A percentile compares a stretch with the other conserved stretches of the same genome.
Evolutionary conservation across 1,140 invertebrate genomes (phyloP).

Genomic region (Listronotus oregonensis): DNA sequence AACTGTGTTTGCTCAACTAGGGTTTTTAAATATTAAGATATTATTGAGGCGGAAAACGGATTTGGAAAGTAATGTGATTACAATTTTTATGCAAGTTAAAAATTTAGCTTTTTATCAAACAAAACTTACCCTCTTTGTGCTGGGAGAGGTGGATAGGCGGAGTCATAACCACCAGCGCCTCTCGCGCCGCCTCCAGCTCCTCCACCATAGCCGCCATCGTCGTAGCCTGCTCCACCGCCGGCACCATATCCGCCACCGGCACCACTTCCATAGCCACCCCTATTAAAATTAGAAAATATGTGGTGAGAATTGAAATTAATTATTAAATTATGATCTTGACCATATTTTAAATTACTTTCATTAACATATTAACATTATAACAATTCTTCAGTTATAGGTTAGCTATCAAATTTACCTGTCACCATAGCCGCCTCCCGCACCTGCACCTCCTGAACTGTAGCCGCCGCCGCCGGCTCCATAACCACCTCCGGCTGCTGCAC

Average conservation of each 20-base stretch:
- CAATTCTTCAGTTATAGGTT: too few relatives aligned
- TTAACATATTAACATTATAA: too few relatives aligned
- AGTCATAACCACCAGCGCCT: conserved; percentile 45
- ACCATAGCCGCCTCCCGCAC: conserved; percentile 35
- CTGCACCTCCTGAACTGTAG: conserved; percentile 21
- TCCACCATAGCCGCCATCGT: conserved; percentile 42
- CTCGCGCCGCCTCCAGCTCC: conserved; percentile 24
- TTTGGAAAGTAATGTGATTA: too few relatives aligned
- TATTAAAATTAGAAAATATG: not conserved
- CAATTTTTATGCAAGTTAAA: too few relatives aligned
- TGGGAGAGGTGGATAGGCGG: conserved; percentile 52
- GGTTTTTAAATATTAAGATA: too few relatives aligned
- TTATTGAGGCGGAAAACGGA: too few relatives aligned
- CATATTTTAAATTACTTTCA: too few relatives aligned
- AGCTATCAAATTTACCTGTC: conserved; percentile 23
- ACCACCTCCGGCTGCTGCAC: conserved; percentile 15
- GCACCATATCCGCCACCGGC: conserved; percentile 22
- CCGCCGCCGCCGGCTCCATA: conserved; percentile 22
- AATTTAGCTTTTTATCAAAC: not conserved
- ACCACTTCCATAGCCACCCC: conserved; percentile 28
- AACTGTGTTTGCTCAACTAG: too few relatives aligned
- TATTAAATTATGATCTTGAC: too few relatives aligned
- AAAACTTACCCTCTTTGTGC: conserved; percentile 53
- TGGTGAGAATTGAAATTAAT: not conserved
- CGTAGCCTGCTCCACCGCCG: conserved; percentile 21